These are phyloP conservation scores for Tursiops truncatus DNA, from an alignment of 2,113 vertebrate species.

Conservation along the genomic window DNA sequence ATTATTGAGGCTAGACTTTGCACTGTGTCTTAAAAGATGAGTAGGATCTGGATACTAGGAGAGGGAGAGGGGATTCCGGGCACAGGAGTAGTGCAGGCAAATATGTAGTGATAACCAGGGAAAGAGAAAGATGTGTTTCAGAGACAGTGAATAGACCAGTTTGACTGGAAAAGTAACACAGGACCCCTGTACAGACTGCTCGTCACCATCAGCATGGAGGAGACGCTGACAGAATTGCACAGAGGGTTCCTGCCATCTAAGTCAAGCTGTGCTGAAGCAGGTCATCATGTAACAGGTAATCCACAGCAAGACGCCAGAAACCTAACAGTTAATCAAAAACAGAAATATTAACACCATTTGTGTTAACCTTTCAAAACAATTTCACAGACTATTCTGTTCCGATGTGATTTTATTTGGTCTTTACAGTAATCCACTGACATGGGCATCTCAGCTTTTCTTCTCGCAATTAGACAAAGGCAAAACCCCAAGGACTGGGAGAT, in stretches of 20 bases:
- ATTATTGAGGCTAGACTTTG: neutral
- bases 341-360: constrained; percentile 37
- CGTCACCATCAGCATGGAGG: neutral
- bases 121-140: neutral
- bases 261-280: neutral
- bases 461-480: neutral
- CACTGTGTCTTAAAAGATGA: neutral
- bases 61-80: neutral
- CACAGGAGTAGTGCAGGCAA: neutral
- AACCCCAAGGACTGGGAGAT: neutral
- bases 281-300: neutral
- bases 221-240: neutral
- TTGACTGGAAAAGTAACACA: neutral
- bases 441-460: constrained; percentile 11
- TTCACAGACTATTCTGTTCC: neutral
- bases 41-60: neutral
- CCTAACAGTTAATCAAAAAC: constrained; percentile 15
- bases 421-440: constrained; percentile 16
- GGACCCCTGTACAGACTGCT: neutral
- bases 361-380: constrained; percentile 44
- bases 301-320: neutral
- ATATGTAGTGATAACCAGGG: neutral
- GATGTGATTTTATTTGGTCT: constrained; percentile 42
- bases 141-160: neutral
- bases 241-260: constrained; percentile 9